phyloP scores from a whole-genome alignment of 1,140 invertebrate genomes.

The Ceratina calcarata region DNA sequence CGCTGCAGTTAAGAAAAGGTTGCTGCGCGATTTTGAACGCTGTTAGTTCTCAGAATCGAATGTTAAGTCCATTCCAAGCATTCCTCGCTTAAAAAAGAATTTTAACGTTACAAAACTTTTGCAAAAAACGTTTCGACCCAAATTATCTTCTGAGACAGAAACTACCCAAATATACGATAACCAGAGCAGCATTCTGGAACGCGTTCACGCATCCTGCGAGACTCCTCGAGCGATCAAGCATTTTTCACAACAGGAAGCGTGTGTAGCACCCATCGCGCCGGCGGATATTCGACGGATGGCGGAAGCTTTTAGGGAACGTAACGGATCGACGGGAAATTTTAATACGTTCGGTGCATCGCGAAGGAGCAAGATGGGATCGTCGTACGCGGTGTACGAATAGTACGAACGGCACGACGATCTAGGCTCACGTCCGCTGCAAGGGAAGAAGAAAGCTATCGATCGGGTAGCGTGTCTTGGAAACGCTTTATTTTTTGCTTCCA shows the following conservation, averaged over 20 bases:
- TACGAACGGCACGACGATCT: conserved; percentile 22
- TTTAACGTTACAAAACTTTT: too few relatives aligned
- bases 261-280: neutral
- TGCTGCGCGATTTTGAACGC: neutral
- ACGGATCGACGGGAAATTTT: conserved; percentile 36
- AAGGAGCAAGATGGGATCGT: neutral
- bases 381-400: neutral
- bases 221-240: neutral
- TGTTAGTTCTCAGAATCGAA: neutral
- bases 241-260: conserved; percentile 12
- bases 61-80: neutral
- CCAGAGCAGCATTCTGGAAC: too few relatives aligned
- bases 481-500: conserved; percentile 45
- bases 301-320: conserved; percentile 27
- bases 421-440: conserved; percentile 54
- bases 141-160: too few relatives aligned
- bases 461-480: conserved; percentile 50
- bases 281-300: neutral
- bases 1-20: neutral
- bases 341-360: conserved; percentile 24
- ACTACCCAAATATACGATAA: neutral
- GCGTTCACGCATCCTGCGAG: neutral
- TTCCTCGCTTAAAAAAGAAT: too few relatives aligned
- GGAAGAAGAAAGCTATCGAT: conserved; percentile 61
- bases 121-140: too few relatives aligned